Percentiles rank a stretch among this genome's conserved stretches.
Conservation (phyloP, 2,888 invertebrate genomes). For the Mayetiola destructor region DNA sequence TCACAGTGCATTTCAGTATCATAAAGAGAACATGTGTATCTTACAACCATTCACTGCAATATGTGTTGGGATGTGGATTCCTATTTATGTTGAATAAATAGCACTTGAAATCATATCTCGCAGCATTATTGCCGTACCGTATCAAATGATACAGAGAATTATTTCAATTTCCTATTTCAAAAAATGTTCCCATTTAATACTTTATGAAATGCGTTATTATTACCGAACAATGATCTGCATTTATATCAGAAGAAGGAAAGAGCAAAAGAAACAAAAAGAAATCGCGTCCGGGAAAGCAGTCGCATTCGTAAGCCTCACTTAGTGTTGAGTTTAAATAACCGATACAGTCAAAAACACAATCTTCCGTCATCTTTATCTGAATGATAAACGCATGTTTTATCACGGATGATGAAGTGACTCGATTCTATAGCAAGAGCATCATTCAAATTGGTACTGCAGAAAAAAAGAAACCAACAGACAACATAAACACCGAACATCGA, state of each 20-base stretch:
- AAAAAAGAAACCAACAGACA: no score
- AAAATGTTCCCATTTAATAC: no score
- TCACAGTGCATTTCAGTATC: no score
- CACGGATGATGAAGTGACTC: no score
- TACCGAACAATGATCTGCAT: constrained; percentile 5
- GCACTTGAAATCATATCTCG: constrained; percentile 9
- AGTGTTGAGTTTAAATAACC: background rate
- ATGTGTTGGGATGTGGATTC: no score
- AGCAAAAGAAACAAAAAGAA: no score
- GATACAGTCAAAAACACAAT: background rate
- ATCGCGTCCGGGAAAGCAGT: background rate
- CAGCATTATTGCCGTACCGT: background rate
- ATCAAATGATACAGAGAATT: constrained; percentile 12
- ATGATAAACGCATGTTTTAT: no score
- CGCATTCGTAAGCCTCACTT: background rate
- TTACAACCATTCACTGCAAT: no score
- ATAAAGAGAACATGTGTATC: no score
- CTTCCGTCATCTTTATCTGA: background rate
- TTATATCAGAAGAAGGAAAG: background rate
- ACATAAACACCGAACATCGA: no score
- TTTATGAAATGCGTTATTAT: background rate
- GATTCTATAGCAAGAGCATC: background rate
- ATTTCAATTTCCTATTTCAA: constrained; percentile 12
- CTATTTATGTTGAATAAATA: background rate
- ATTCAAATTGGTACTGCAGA: background rate